Percentiles rank a stretch among this genome's conserved stretches.
Evolutionary conservation across 1,140 invertebrate genomes (phyloP).

Genomic region (Mamestra configurata): DNA sequence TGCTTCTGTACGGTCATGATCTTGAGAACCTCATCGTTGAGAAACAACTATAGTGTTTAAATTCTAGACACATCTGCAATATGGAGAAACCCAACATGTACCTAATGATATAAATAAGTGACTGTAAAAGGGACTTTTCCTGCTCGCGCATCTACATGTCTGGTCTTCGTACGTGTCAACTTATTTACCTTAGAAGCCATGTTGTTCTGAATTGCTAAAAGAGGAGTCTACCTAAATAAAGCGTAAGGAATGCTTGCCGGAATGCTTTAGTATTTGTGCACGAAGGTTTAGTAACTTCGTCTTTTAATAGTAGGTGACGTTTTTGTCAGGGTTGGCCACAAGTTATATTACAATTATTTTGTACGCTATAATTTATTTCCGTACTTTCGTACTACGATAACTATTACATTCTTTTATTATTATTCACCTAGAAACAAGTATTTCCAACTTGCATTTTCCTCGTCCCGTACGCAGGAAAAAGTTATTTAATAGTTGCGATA

Average conservation of each 20-base stretch:
- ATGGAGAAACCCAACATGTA: background rate
- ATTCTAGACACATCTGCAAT: background rate
- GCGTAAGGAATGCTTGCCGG: background rate
- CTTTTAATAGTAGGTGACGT: background rate
- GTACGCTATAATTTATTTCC: too few relatives aligned
- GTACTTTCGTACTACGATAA: too few relatives aligned
- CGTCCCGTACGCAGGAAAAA: too few relatives aligned
- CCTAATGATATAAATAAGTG: too few relatives aligned
- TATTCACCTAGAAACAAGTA: too few relatives aligned
- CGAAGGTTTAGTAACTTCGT: background rate
- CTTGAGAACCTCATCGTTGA: too few relatives aligned
- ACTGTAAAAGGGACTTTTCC: background rate
- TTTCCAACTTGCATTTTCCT: too few relatives aligned
- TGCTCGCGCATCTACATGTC: background rate
- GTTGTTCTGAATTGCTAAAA: background rate
- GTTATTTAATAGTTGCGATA: too few relatives aligned
- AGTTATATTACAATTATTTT: too few relatives aligned
- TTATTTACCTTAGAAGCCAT: background rate
- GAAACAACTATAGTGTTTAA: too few relatives aligned
- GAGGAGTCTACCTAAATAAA: background rate
- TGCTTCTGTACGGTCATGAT: too few relatives aligned
- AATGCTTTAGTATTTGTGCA: background rate
- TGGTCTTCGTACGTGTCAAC: background rate
- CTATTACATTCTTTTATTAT: too few relatives aligned
- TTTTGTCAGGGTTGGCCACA: background rate